Evolutionary conservation across 2,113 vertebrate species (phyloP), one percentile per base, ranked within the genome.

Genomic region (Phaethon lepturus): DNA sequence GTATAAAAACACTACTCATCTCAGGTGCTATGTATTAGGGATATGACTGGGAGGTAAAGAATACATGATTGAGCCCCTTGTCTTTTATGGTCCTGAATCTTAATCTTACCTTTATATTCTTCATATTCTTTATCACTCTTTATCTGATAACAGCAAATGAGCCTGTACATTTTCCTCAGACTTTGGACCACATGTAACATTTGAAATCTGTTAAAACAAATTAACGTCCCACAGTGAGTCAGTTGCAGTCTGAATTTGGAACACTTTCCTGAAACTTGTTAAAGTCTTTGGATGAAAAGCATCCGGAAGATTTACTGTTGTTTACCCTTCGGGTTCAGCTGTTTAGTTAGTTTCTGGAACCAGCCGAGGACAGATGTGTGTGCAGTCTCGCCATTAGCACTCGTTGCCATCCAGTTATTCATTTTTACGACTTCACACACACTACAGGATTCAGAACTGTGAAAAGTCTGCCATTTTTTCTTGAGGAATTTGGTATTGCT

Each of bases 261-360:
- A 71, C 9, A 9, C 74, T 71, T 96, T 87, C 14, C 55, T 85
- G 63, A 91, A 91, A 81, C 15, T 74, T 62, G 40, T 50, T 68
- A 24, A 72, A 88, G 38, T n/a, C 52, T 73, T 79, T 9, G 35
- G 42, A 78, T 95, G 69, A 75, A 75, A 85, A 86, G 17, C 45
- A 68, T 53, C 74, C 74, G 45, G 44, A 78, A 73, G 83, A 58
- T 90, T 75, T 92, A 72, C 67, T 90, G 59, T 69, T 95, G 94
- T 93, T 95, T 92, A 69, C 71, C 75, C 59, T 62, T 92, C 0
- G 0, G 20, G 53, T 80, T 95, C 58, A 77, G 79, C 96, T 93
- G 95, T 92, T 90, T 20, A 1, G 40, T 90, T 88, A 74, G 78
- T 86, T 85, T 94, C 53, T 96, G 88, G 92, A 94, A 38, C 9